These are phyloP conservation scores for Desmophyllum pertusum DNA, from an alignment of 92 coral and sea anemone genomes.

Conservation along the genomic window DNA sequence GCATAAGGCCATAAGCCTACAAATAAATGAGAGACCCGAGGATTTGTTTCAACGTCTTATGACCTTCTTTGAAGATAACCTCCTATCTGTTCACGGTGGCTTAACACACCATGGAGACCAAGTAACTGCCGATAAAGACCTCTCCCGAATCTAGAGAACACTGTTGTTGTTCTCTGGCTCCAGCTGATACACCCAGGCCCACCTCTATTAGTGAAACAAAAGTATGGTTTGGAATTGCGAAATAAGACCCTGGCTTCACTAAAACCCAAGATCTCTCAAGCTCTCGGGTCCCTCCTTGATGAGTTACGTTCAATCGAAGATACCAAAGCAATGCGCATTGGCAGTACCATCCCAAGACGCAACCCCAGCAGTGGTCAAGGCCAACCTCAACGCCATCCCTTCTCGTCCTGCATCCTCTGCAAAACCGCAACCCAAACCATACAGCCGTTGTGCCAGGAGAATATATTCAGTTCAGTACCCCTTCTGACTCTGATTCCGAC, in stretches of 20 bases:
- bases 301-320: conserved; percentile 4
- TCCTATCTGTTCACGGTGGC: conserved; percentile 54
- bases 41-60: conserved; percentile 59
- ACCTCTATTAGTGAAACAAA: conserved; percentile 57
- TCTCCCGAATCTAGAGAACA: conserved; percentile 67
- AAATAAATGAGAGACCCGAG: conserved; percentile 56
- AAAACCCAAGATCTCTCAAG: conserved; percentile 46
- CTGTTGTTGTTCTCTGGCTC: conserved; percentile 58
- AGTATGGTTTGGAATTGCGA: conserved; percentile 56
- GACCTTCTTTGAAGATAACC: conserved; percentile 60
- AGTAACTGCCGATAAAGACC: conserved; percentile 52
- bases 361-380: no score
- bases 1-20: conserved; percentile 18
- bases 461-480: conserved; percentile 56
- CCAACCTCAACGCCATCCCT: no score
- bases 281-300: conserved; percentile 26
- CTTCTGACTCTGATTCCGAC: conserved; percentile 60
- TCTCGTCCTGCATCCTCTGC: no score
- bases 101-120: conserved; percentile 66
- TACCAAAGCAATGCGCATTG: conserved; percentile 10
- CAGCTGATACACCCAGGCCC: conserved; percentile 68
- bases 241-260: conserved; percentile 46
- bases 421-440: conserved; percentile 45
- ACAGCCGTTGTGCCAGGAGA: conserved; percentile 52
- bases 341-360: no score